Conservation (phyloP, 2,888 invertebrate genomes). For the Euproctis similis region DNA sequence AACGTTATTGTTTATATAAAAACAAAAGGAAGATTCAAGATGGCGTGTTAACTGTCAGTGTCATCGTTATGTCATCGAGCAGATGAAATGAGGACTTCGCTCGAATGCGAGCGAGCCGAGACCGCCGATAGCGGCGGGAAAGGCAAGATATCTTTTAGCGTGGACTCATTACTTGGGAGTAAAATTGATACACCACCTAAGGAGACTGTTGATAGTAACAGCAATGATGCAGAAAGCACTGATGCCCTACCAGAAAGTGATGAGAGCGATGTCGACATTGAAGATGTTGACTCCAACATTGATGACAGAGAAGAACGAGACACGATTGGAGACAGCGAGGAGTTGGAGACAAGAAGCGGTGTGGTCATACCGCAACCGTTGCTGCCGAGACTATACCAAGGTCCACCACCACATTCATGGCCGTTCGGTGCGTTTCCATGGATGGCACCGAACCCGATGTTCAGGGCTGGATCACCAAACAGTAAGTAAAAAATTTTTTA, state of each 20-base stretch:
- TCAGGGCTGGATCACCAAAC: slow-evolving; percentile 76
- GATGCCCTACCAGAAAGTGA: slow-evolving; percentile 53
- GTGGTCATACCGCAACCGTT: slow-evolving; percentile 82
- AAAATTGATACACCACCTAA: slow-evolving; percentile 44
- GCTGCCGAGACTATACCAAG: slow-evolving; percentile 76
- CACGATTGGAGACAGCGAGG: slow-evolving; percentile 60
- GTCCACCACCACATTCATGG: slow-evolving; percentile 73
- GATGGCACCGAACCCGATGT: slow-evolving; percentile 78
- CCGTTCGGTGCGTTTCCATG: slow-evolving; percentile 81
- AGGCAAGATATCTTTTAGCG: slow-evolving; percentile 84
- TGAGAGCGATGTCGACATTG: slow-evolving; percentile 71
- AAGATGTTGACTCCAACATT: slow-evolving; percentile 59
- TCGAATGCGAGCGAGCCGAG: slow-evolving; percentile 69
- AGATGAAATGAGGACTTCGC: slow-evolving; percentile 74
- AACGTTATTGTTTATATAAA: slow-evolving; percentile 9
- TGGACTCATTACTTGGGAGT: slow-evolving; percentile 78
- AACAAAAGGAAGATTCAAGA: slow-evolving; percentile 9
- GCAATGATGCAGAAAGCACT: slow-evolving; percentile 60
- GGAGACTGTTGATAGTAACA: slow-evolving; percentile 41
- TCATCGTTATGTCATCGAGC: slow-evolving; percentile 45
- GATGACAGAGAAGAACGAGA: slow-evolving; percentile 65
- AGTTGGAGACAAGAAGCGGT: slow-evolving; percentile 61
- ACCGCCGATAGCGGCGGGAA: slow-evolving; percentile 71
- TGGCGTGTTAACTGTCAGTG: slow-evolving; percentile 17
- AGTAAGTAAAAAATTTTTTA: no score